These are phyloP conservation scores for Montipora cactus DNA, from an alignment of 64 coral and sea anemone genomes.

Conservation along the genomic window DNA sequence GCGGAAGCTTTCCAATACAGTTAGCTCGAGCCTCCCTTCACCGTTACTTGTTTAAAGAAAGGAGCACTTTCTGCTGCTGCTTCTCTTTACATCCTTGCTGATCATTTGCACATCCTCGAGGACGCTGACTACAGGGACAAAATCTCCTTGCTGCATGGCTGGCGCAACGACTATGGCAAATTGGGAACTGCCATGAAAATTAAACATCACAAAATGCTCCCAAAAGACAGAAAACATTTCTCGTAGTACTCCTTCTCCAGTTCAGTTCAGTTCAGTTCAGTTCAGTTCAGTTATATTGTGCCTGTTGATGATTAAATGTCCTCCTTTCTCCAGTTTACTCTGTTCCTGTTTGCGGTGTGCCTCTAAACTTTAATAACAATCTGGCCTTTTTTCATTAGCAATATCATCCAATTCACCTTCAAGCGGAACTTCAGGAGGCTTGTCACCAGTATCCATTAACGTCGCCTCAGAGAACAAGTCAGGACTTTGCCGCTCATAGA, in stretches of 20 bases:
- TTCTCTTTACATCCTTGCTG: no score
- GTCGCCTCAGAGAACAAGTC: not conserved
- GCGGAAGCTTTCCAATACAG: not conserved
- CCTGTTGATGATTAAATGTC: not conserved
- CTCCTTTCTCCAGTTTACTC: not conserved
- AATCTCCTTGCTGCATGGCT: not conserved
- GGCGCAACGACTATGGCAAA: not conserved
- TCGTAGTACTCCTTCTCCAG: not conserved
- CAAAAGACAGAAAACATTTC: constrained; percentile 22
- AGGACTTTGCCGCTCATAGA: not conserved
- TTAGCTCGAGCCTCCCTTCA: not conserved
- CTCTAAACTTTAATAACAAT: not conserved
- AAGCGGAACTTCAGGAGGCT: not conserved
- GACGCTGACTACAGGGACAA: not conserved
- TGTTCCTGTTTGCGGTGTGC: not conserved
- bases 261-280: no score
- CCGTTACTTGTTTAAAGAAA: not conserved
- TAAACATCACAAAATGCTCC: not conserved
- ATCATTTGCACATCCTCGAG: no score
- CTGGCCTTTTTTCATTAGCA: not conserved
- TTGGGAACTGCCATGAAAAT: constrained; percentile 5
- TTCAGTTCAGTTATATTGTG: not conserved
- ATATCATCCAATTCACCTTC: not conserved
- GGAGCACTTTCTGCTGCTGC: no score
- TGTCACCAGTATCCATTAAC: not conserved